Evolutionary conservation across 2,888 invertebrate genomes (phyloP), one percentile per base, ranked within the genome.

Genomic region (Caenorhabditis auriculariae): DNA sequence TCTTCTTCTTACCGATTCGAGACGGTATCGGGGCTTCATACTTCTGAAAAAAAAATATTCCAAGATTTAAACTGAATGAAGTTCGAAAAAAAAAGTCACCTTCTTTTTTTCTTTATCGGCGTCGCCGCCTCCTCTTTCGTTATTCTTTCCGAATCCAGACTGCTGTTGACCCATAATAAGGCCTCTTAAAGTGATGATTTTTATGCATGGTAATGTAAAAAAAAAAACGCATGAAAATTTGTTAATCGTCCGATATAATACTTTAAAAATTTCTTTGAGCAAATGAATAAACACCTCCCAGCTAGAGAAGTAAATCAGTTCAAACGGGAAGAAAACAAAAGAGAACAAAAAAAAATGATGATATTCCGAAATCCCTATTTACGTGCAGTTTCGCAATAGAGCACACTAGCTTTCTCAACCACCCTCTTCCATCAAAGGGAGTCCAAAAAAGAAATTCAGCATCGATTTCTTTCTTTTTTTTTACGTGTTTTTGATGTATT

Each of bases 11-110:
- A n/a, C 98, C 98, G 44, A 98, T 95, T 50, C 96, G 87, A 0
- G 96, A 95, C 15, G 96, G 96, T 82, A 98, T 93, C 80, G 96
- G 96, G 43, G 96, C 95, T 82, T 98, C 98, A 84, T 98, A 98
- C 83, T 94, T 95, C 58, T 55, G n/a, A 27, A 52, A 52, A 9
- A 19, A 49, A 19, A n/a, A n/a, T n/a, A n/a, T 9, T 7, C 17
- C 15, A 41, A 41, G 17, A n/a, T n/a, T n/a, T n/a, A n/a, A n/a
- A n/a, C n/a, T n/a, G n/a, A n/a, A n/a, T n/a, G n/a, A n/a, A n/a
- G n/a, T n/a, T n/a, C n/a, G n/a, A n/a, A n/a, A n/a, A n/a, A n/a
- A n/a, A 28, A 29, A 29, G 23, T n/a, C 24, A 44, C 56, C 86
- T 93, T 94, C 86, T 96, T 96, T 83, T 98, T 93, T 82, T 94